Base-by-base conservation (phyloP, 2,113 vertebrate species). In the Synchiropus splendidus region DNA sequence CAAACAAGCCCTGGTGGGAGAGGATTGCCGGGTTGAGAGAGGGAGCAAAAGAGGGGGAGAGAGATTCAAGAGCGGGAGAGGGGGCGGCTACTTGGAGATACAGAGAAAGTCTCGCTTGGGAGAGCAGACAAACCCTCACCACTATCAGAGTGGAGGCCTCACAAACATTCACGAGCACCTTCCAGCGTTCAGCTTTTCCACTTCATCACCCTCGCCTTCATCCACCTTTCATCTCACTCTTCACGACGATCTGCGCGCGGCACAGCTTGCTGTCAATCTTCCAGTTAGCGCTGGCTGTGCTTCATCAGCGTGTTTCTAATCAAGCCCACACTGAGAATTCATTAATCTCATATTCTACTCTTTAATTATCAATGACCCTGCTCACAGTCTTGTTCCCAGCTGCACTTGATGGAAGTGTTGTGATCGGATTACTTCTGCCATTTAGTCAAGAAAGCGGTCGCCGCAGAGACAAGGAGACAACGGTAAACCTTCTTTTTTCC, bases 291-390 rank as follows among this genome's bases (percentile, higher is more conserved):
- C 50, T 49, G 55, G 42, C 44, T 51, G 11, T 55, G 69, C 62
- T 51, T 67, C 48, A 70, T 74, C 75, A 72, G 79, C 74, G 56
- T 30, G 49, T 66, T 64, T 52, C 54, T 72, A 79, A 82, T 80
- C 74, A 77, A 78, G 75, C 62, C 51, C 69, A 71, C 54, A 62
- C 51, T 6, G 21, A 21, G 38, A 31, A 45, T 80, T 82, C 72
- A 81, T 82, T 79, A 61, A 70, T 67, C 64, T 61, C 60, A 67
- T 57, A 64, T 68, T 70, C 35, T 2, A 36, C 63, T 52, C 39
- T 67, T 73, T 78, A 77, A 84, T 81, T 74, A 80, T 76, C 62
- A 74, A 54, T 56, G 68, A 72, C 56, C 72, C 67, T 54, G 48
- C 67, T 75, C 72, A 61, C 46, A 33, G 34, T 54, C 39, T 48